Evolutionary conservation across 2,797 vertebrate species (phyloP), one percentile per base, ranked within the genome.

Genomic region (Pangasius sanitwongsei): DNA sequence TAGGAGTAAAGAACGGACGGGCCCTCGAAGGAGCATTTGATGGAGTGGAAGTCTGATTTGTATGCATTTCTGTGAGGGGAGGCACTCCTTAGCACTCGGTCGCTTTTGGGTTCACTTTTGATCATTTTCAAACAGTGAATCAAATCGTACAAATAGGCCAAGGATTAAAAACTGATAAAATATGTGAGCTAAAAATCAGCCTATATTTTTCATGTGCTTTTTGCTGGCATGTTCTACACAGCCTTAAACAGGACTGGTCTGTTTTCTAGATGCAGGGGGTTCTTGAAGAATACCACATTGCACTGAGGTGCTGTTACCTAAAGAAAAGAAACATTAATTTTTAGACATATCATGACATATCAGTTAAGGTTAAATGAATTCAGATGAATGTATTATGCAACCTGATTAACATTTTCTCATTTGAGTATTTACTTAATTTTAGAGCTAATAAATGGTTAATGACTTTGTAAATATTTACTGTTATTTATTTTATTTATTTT

Each of bases 51-150:
- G 93, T 98, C 97, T 0, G 97, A 96, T 93, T 97, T 98, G 89
- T 98, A 98, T 13, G 97, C 95, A 90, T 97, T 98, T 94, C 97
- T 95, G 92, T 98, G 98, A 41, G 98, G 98, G 87, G 97, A 98
- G 92, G 97, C 97, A 93, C 97, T 98, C 93, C 97, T 93, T 75
- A 96, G 94, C 91, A 93, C 95, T 87, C 96, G 94, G 67, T 97
- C 96, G 87, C 96, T 97, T 95, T 97, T 98, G 86, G 94, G 95
- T 94, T 98, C 97, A 0, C 96, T 96, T 92, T 97, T 96, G 96
- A 98, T 97, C 97, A 98, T 97, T 92, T 94, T 97, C 93, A 86
- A 88, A 92, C 61, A 61, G 88, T 0, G 11, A 80, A 69, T 65
- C 23, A 65, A 88, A n/a, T 55, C 34, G 23, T 28, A 28, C 44